Conservation (phyloP, 1,140 invertebrate genomes). For the Schlechtendalia chinensis region DNA sequence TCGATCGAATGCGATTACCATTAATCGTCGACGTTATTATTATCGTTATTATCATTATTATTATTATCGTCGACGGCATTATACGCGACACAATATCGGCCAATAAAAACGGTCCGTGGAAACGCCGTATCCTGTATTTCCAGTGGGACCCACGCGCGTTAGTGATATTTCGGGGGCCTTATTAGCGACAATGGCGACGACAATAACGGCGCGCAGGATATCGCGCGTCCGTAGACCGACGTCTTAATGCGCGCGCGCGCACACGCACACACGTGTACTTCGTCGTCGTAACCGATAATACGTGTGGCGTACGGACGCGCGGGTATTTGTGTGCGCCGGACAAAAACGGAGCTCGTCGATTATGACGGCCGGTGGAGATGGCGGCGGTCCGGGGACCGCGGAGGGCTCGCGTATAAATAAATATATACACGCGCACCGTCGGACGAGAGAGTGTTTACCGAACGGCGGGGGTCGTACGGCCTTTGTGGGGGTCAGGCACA, state of each 20-base stretch:
- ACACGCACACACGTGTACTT: no score
- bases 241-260: constrained; percentile 39
- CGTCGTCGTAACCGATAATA: no score
- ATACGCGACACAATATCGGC: constrained; percentile 12
- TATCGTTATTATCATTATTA: constrained; percentile 3
- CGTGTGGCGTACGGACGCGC: no score
- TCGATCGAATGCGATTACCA: no score
- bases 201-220: constrained; percentile 1
- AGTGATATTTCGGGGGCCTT: constrained; percentile 36
- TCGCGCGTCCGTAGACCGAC: no score
- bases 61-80: constrained; percentile 5
- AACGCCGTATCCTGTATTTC: constrained; percentile 34
- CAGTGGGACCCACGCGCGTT: background rate
- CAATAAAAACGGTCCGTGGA: constrained; percentile 48
- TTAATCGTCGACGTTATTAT: background rate
- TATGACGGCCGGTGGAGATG: constrained; percentile 33
- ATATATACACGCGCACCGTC: no score
- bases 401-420: background rate
- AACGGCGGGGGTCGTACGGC: constrained; percentile 30
- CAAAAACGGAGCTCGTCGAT: constrained; percentile 40
- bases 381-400: background rate
- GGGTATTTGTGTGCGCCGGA: constrained; percentile 7
- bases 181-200: constrained; percentile 36
- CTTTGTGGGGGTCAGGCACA: background rate
- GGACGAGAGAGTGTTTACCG: constrained; percentile 46